Conservation (phyloP, 2,797 vertebrate species). For the Arremon brunneinucha region DNA sequence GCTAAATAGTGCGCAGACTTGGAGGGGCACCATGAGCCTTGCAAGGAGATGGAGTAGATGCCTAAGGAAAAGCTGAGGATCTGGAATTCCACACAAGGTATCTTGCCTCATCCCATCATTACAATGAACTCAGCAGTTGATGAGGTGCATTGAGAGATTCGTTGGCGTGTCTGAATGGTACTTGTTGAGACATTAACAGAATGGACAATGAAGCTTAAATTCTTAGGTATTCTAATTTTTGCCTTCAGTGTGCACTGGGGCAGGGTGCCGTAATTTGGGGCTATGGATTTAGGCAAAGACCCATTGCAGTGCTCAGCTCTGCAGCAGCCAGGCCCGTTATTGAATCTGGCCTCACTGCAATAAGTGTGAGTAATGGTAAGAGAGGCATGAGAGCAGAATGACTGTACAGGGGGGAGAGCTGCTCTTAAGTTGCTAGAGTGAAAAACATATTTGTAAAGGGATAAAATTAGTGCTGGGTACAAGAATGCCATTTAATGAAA, state of each 20-base stretch:
- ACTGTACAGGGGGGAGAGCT: constrained; percentile 3
- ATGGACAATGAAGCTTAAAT: not conserved
- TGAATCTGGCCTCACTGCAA: not conserved
- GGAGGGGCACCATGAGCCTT: not conserved
- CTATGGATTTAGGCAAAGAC: not conserved
- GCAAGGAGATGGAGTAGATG: not conserved
- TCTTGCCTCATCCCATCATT: not conserved
- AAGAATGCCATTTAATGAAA: constrained; percentile 14
- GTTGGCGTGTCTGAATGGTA: not conserved
- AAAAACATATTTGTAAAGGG: constrained; percentile 40
- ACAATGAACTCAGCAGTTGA: not conserved
- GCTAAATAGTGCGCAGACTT: not conserved
- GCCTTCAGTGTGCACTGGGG: not conserved
- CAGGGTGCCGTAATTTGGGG: not conserved
- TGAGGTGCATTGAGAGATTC: not conserved
- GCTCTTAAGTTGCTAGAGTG: not conserved
- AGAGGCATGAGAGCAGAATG: constrained; percentile 13
- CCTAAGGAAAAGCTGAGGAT: not conserved
- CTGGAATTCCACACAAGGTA: not conserved
- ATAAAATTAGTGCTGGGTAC: constrained; percentile 16
- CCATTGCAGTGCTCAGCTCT: not conserved
- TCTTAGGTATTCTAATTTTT: not conserved
- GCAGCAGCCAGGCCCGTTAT: not conserved
- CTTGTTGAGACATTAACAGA: not conserved
- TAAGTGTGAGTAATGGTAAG: constrained; percentile 6